Conservation (phyloP, 2,797 vertebrate genomes). For the Champsocephalus esox region DNA sequence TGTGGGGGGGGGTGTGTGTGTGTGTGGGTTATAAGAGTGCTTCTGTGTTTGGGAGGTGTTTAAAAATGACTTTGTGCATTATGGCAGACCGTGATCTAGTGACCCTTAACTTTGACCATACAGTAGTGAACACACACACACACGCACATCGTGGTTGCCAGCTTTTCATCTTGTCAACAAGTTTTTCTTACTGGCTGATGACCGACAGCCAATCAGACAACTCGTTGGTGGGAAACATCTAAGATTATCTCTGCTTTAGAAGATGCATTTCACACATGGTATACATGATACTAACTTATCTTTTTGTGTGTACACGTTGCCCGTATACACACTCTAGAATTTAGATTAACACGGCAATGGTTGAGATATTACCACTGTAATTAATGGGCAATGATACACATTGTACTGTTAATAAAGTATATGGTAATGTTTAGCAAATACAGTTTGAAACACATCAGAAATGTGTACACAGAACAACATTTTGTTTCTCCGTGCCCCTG, state of each 20-base stretch:
- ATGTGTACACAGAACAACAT: not conserved
- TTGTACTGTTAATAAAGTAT: not conserved
- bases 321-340: not conserved
- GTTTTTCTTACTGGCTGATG: constrained; percentile 44
- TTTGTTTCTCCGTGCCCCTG: not conserved
- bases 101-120: constrained; percentile 42
- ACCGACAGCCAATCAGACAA: constrained; percentile 53
- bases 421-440: not conserved
- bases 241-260: constrained; percentile 33
- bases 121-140: constrained; percentile 28
- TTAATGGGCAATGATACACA: not conserved
- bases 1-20: not conserved
- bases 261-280: constrained; percentile 31
- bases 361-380: not conserved
- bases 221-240: constrained; percentile 37
- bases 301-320: constrained; percentile 6
- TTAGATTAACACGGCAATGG: not conserved
- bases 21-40: not conserved
- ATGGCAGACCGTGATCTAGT: constrained; percentile 3
- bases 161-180: constrained; percentile 51
- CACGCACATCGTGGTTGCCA: constrained; percentile 1
- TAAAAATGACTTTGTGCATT: constrained; percentile 24
- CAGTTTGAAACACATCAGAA: not conserved
- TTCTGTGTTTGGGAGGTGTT: not conserved
- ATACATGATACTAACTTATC: constrained; percentile 31